Evolutionary conservation across 1,140 invertebrate genomes (phyloP), one percentile per base, ranked within the genome.

Genomic region (Sinella curviseta): DNA sequence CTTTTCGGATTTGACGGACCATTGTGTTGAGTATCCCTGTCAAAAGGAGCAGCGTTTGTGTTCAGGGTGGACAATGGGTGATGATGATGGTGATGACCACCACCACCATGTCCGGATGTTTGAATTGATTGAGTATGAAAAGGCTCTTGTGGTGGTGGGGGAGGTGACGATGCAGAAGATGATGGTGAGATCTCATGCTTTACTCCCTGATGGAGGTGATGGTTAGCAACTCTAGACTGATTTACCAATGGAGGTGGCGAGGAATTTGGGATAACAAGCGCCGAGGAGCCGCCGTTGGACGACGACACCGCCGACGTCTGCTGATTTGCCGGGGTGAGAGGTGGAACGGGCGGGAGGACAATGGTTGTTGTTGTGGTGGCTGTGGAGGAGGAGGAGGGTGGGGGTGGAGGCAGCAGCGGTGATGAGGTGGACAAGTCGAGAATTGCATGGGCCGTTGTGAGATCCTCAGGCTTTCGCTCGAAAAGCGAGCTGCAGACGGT

Each of bases 401-500:
- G 91, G 75, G 89, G 89, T 39, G 89, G 89, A 33, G 90, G 88
- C 16, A 94, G 86, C 0, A 93, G 93, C 1, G 93, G 93, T 14
- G 93, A 93, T 36, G 93, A 94, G 77, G 94, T 93, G 86, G 93
- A 94, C 76, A 95, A 88, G 86, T 95, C 94, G 36, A 95, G 89
- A 81, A 95, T 95, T 1, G 94, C 94, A 85, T 95, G 94, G 0
- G 94, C 94, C 0, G 94, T 94, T 79, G 81, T 82, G 31, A 83
- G 35, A 70, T 83, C 83, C 74, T 83, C 83, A 20, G 83, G 81
- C 54, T 81, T 81, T 55, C 83, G 24, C 65, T 83, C 83, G 74
- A 83, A 83, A 3, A 83, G 54, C 20, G 83, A 74, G 1, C 79
- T 82, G 39, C 83, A 83, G 26, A 83, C 80, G 3, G 65, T 73